Base-by-base conservation (phyloP, 2,888 invertebrate species). In the Aspidapion aeneum region DNA sequence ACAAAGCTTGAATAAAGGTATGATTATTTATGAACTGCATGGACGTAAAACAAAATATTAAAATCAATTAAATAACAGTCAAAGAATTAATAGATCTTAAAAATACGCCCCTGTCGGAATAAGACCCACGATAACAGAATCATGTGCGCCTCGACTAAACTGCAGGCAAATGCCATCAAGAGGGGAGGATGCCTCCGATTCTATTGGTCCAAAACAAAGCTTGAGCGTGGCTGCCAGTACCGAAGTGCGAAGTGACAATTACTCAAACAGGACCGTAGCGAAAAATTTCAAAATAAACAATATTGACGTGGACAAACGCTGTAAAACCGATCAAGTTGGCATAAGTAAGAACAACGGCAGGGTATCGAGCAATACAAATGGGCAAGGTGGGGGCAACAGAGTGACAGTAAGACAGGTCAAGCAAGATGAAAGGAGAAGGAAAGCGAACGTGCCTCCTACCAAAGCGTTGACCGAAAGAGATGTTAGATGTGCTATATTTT, bases 371-470 rank as follows among this genome's bases (percentile, higher is more conserved):
- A 12, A 7, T 7, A 35, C 12, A 35, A 35, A 35, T 12, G 19
- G 52, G 52, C 3, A 52, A 5, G 17, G 18, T 52, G 52, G 52
- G 19, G n/a, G 19, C n/a, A 19, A 7, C 18, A 52, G 52, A n/a
- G 19, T 52, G 3, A 89, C 88, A 70, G 89, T 90, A 73, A 85
- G 89, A 73, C 88, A 87, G 84, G 86, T 90, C 71, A 90, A 89
- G 80, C 86, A 88, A 75, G 85, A 85, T 74, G 87, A 86, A 81
- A 80, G 82, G 68, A 76, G 82, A 63, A 77, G 83, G 65, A 75
- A 81, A 71, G 19, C 52, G 3, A 52, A 52, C 17, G 5, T 52
- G 3, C 52, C 52, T 9, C 52, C 17, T 9, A 17, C 52, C 3
- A 17, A 52, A 7, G 17, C 52, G 18, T 7, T 52, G 7, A 52